These are phyloP conservation scores for Petaurus breviceps DNA, from an alignment of 2,113 vertebrate species.

Conservation along the genomic window DNA sequence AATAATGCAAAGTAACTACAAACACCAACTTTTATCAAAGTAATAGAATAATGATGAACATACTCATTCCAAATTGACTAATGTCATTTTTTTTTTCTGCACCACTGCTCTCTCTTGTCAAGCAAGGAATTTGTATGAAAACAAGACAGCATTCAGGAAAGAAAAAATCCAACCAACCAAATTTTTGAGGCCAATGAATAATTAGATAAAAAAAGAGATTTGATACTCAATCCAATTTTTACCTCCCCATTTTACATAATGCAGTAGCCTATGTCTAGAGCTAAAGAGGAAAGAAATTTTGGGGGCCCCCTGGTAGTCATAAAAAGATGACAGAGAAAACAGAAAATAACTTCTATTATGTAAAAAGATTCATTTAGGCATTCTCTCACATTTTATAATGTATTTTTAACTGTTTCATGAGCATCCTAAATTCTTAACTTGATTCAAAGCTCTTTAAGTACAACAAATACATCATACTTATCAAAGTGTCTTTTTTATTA, in stretches of 20 bases:
- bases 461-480: background rate
- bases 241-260: background rate
- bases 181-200: background rate
- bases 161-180: background rate
- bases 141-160: slow-evolving; percentile 5
- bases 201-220: background rate
- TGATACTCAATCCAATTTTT: background rate
- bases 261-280: background rate
- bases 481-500: background rate
- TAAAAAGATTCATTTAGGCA: background rate
- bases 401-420: background rate
- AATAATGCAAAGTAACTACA: slow-evolving; percentile 55
- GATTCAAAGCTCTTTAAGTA: background rate
- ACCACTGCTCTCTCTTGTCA: slow-evolving; percentile 41
- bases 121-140: slow-evolving; percentile 39
- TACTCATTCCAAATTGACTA: slow-evolving; percentile 49
- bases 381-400: background rate
- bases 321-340: background rate
- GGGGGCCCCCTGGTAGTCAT: background rate
- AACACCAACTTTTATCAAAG: slow-evolving; percentile 2
- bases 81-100: slow-evolving; percentile 23
- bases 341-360: background rate
- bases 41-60: slow-evolving; percentile 30
- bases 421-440: background rate
- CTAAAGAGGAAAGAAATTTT: background rate